These are phyloP conservation scores for Colinus virginianus DNA, from an alignment of 2,113 vertebrate genomes.

Conservation along the genomic window DNA sequence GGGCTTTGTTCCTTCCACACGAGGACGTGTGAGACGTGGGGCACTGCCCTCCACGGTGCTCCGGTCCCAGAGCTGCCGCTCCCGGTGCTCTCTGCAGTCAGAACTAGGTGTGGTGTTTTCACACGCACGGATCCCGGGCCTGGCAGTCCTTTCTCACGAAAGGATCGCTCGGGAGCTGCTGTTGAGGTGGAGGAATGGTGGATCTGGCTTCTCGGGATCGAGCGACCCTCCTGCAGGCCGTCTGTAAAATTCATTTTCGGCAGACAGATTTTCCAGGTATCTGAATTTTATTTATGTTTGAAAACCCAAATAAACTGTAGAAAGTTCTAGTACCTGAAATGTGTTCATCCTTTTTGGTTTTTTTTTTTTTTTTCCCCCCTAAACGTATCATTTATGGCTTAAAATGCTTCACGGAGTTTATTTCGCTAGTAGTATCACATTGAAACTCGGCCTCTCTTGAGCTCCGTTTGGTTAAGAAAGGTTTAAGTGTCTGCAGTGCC, in stretches of 20 bases:
- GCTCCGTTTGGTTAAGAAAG: conserved; percentile 73
- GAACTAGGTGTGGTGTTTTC: neutral
- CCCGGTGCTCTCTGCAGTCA: neutral
- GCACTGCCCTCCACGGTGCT: accelerated
- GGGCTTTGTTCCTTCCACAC: accelerated
- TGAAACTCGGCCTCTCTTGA: conserved; percentile 70
- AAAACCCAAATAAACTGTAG: conserved; percentile 17
- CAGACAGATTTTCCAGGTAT: conserved; percentile 47
- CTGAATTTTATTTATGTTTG: conserved; percentile 52
- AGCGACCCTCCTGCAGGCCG: conserved; percentile 28
- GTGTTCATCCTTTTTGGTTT: conserved; percentile 42
- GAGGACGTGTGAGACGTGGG: neutral
- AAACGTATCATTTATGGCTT: conserved; percentile 79
- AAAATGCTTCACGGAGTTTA: conserved; percentile 79
- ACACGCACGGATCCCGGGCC: neutral
- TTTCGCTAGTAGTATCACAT: conserved; percentile 62
- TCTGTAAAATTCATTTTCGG: conserved; percentile 14
- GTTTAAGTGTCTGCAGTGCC: conserved; percentile 73
- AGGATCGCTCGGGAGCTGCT: neutral
- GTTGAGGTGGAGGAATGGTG: neutral
- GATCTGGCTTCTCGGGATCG: conserved; percentile 21
- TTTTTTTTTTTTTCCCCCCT: conserved; percentile 14
- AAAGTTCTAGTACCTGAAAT: conserved; percentile 36
- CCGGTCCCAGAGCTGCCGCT: neutral
- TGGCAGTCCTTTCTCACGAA: neutral